Conservation (phyloP, 2,113 vertebrate genomes). For the Pygoscelis antarcticus region DNA sequence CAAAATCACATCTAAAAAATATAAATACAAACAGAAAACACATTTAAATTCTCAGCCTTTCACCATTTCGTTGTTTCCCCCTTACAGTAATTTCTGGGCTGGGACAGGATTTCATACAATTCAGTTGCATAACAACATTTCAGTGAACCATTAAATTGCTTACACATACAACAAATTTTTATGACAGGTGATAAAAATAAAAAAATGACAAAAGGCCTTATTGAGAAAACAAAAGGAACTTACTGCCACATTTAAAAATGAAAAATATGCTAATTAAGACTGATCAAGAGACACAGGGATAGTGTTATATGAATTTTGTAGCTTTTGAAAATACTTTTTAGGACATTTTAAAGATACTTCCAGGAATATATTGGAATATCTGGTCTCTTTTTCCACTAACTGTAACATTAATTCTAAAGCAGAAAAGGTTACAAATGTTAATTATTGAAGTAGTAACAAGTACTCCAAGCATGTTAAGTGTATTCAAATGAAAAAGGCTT, state of each 20-base stretch:
- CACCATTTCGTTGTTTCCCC: background rate
- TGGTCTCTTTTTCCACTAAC: background rate
- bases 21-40: background rate
- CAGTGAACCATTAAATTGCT: slow-evolving; percentile 65
- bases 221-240: background rate
- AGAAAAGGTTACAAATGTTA: background rate
- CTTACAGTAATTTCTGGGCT: background rate
- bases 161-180: slow-evolving; percentile 37
- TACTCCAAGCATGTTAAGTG: background rate
- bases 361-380: background rate
- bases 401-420: background rate
- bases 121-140: slow-evolving; percentile 37
- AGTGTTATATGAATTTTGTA: background rate
- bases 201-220: background rate
- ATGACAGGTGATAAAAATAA: slow-evolving; percentile 46
- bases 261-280: background rate
- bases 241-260: background rate
- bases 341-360: background rate
- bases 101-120: slow-evolving; percentile 18
- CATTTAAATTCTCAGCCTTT: background rate
- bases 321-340: background rate
- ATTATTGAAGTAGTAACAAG: background rate
- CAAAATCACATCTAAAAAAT: background rate
- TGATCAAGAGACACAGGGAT: background rate
- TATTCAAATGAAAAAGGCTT: background rate